phyloP scores from a whole-genome alignment of 2,113 vertebrate genomes.

The Notarius quadriscutis region DNA sequence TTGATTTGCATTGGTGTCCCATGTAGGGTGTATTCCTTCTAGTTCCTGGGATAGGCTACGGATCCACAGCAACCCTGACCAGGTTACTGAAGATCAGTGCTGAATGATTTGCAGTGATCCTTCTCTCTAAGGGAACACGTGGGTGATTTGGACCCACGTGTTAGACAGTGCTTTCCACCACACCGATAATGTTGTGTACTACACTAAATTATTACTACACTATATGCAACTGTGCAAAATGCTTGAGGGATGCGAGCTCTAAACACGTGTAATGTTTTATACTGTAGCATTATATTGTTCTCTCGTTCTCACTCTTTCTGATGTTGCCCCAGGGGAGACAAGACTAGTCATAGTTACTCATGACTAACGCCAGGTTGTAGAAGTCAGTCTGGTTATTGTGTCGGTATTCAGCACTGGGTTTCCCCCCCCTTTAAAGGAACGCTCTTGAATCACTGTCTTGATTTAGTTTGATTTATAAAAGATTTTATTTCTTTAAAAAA shows the following conservation, averaged over 20 bases:
- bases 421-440: constrained; percentile 6
- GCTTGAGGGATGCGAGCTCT: background rate
- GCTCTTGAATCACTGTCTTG: background rate
- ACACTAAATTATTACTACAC: background rate
- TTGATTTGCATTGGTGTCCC: background rate
- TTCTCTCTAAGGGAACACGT: background rate
- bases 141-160: background rate
- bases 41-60: background rate
- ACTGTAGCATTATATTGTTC: background rate
- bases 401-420: constrained; percentile 10
- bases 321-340: constrained; percentile 41
- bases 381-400: constrained; percentile 15
- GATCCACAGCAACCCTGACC: background rate
- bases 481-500: background rate
- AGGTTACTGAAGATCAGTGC: background rate
- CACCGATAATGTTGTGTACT: background rate
- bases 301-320: background rate
- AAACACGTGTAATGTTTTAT: background rate
- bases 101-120: background rate
- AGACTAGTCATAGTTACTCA: constrained; percentile 20
- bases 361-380: constrained; percentile 34
- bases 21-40: background rate
- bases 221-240: constrained; percentile 36
- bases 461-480: background rate
- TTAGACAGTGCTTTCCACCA: background rate